Conservation (phyloP, 2,888 invertebrate species). For the Drosophila mercatorum region DNA sequence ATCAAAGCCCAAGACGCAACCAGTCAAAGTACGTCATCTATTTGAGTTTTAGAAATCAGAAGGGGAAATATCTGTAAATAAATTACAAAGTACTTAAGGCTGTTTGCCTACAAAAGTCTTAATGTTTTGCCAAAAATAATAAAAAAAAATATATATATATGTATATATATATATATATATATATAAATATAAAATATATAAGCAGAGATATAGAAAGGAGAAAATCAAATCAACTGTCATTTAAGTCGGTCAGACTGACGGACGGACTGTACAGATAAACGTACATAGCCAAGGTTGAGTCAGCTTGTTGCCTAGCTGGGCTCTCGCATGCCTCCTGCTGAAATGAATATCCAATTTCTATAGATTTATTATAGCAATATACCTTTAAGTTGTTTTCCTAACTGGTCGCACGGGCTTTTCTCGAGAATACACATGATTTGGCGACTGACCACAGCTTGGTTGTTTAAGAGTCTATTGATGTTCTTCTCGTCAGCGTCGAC, state of each 20-base stretch:
- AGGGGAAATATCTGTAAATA: no score
- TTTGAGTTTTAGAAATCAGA: no score
- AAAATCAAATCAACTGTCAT: background rate
- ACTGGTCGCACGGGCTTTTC: constrained; percentile 86
- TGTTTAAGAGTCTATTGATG: constrained; percentile 82
- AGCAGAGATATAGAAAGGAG: background rate
- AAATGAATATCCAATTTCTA: no score
- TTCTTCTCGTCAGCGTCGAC: constrained; percentile 81
- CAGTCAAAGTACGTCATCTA: no score
- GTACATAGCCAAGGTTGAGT: background rate
- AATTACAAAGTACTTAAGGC: no score
- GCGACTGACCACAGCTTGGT: constrained; percentile 84
- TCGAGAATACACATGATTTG: constrained; percentile 87
- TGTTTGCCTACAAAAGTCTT: no score
- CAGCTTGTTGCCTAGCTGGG: background rate
- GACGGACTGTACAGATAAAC: background rate
- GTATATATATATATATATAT: background rate
- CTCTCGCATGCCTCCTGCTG: no score
- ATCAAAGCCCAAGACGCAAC: no score
- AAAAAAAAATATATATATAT: background rate
- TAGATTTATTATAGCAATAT: constrained; percentile 44
- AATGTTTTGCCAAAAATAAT: no score
- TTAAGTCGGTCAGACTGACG: no score
- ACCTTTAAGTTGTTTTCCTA: constrained; percentile 88
- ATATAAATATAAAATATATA: background rate